Percentiles rank a stretch among this genome's conserved stretches.
Evolutionary conservation across 2,113 vertebrate genomes (phyloP).

Genomic region (Cyanoramphus novaezelandiae): DNA sequence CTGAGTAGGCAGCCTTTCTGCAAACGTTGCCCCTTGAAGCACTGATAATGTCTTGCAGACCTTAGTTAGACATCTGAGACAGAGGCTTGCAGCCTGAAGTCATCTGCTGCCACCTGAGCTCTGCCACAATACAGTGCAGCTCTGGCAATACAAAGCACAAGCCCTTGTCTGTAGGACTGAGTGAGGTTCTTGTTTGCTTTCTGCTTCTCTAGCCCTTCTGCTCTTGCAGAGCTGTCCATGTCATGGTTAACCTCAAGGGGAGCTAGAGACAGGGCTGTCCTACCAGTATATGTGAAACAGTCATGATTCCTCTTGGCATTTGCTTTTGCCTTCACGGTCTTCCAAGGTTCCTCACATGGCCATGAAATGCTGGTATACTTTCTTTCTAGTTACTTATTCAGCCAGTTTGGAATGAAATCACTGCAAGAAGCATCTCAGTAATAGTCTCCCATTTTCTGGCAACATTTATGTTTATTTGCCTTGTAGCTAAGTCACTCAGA

Average conservation of each 20-base stretch:
- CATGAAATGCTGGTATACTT: not conserved
- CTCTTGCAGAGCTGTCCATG: not conserved
- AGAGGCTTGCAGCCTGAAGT: not conserved
- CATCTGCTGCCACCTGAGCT: not conserved
- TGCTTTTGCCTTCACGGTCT: not conserved
- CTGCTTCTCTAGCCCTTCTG: not conserved
- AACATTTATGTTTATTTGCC: not conserved
- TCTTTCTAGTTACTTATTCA: not conserved
- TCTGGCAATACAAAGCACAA: accelerated
- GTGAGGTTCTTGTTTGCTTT: not conserved
- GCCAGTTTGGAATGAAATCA: not conserved
- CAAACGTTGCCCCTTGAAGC: not conserved
- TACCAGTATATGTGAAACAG: not conserved
- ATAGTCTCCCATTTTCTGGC: not conserved
- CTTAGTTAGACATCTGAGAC: not conserved
- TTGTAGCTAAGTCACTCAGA: not conserved
- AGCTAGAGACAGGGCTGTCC: not conserved
- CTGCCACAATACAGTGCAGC: not conserved
- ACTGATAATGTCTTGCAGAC: not conserved
- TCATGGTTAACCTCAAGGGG: accelerated
- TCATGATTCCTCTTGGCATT: not conserved
- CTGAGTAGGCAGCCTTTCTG: not conserved
- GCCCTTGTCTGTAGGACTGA: not conserved
- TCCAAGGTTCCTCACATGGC: not conserved
- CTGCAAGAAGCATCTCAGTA: not conserved